Percentiles rank a stretch among this genome's conserved stretches.
Evolutionary conservation across 2,888 invertebrate genomes (phyloP).

Genomic region (Drosophila infuscata): DNA sequence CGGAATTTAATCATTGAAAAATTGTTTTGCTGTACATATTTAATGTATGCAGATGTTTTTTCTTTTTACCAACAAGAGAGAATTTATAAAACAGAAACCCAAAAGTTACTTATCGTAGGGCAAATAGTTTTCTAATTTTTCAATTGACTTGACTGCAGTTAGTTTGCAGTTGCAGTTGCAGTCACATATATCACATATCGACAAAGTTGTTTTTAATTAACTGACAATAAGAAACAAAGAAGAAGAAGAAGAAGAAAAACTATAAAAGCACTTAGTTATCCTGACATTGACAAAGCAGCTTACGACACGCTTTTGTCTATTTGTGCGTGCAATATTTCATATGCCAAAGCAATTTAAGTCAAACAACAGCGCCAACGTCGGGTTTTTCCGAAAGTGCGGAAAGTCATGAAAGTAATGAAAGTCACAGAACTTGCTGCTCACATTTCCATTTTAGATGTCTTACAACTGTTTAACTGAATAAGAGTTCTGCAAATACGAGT

Average conservation of each 20-base stretch:
- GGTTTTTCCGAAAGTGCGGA: constrained; percentile 31
- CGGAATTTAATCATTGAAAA: background rate
- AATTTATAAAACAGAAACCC: background rate
- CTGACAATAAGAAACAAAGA: background rate
- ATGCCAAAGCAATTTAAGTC: constrained; percentile 73
- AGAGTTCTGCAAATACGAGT: constrained; percentile 71
- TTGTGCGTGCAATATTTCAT: constrained; percentile 59
- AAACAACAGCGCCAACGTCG: constrained; percentile 44
- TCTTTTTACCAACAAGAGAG: background rate
- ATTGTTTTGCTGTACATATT: background rate
- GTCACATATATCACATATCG: constrained; percentile 18
- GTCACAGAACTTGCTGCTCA: constrained; percentile 55
- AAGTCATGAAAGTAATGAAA: constrained; percentile 41
- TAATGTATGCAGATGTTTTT: background rate
- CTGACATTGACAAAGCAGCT: constrained; percentile 60
- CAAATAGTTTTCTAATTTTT: background rate
- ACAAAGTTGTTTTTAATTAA: constrained; percentile 67
- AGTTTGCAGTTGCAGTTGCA: constrained; percentile 17
- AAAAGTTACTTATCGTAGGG: background rate
- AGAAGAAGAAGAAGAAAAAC: constrained; percentile 13
- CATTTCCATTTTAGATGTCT: constrained; percentile 60
- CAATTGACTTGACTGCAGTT: constrained; percentile 18
- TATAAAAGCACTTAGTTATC: constrained; percentile 31
- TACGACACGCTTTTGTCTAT: constrained; percentile 59
- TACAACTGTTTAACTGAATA: constrained; percentile 77